A percentile compares a stretch with the other conserved stretches of the same genome.
Conservation (phyloP, 2,797 vertebrate genomes). For the Limosa lapponica region DNA sequence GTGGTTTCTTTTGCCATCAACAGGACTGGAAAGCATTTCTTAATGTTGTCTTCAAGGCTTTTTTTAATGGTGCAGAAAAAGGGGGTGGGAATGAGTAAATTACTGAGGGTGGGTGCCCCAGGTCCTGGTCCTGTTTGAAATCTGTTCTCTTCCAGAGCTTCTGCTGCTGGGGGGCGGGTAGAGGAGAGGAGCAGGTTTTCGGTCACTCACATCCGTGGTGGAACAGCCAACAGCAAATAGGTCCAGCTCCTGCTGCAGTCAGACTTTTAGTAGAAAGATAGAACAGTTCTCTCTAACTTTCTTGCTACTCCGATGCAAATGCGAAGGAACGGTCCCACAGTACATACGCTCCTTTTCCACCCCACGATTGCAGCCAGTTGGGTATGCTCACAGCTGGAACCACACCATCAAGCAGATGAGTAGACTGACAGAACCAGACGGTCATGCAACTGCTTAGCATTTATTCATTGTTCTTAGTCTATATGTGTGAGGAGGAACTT, state of each 20-base stretch:
- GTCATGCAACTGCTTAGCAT: background rate
- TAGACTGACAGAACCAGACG: background rate
- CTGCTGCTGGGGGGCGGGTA: background rate
- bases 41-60: background rate
- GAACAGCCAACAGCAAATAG: background rate
- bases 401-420: background rate
- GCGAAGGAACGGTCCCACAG: background rate
- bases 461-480: background rate
- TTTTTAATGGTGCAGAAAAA: background rate
- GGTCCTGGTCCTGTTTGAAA: background rate
- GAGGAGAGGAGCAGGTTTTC: background rate
- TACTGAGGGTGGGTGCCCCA: background rate
- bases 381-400: background rate
- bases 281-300: background rate
- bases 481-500: background rate
- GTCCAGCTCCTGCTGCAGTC: background rate
- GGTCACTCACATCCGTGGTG: background rate
- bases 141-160: background rate
- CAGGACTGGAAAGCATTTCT: background rate
- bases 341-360: background rate
- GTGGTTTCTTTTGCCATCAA: background rate
- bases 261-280: background rate
- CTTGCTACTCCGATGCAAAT: background rate
- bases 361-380: background rate
- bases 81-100: background rate